Base-by-base conservation (phyloP, 2,113 vertebrate genomes). In the Tenebrosternarchus preto region DNA sequence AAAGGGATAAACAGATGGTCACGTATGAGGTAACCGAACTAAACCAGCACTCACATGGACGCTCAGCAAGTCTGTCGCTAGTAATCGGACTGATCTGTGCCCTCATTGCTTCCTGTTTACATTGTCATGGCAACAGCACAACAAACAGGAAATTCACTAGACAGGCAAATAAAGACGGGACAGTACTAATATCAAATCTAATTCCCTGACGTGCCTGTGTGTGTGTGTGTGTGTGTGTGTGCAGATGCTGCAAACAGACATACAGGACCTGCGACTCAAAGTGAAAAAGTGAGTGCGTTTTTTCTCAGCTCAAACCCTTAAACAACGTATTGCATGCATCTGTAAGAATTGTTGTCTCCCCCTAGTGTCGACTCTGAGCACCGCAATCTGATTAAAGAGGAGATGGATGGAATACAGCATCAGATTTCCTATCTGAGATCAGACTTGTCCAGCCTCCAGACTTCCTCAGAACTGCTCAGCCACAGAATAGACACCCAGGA, bases 361-460 rank as follows among this genome's bases (percentile, higher is more conserved):
- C 24, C 53, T 72, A 84, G 85, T 71, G 46, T 66, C 0, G 68
- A 84, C 12, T 50, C 59, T 1, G 70, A 73, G 71, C 74, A 72
- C 17, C 33, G n/a, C n/a, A 25, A n/a, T 15, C 17, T 33, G 43
- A 36, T 71, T 9, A 68, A 68, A 55, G 36, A 80, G 29, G 56
- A 76, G 68, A 36, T 64, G 1, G 7, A 1, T 0, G 72, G 50
- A 2, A 59, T 83, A 31, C n/a, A 73, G 50, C 78, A 55, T 61
- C 80, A 81, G 77, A 74, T 81, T 27, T 78, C 74, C 4, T 57
- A 61, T 3, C 70, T 86, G 43, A 84, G 63, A 67, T 70, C 74
- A 12, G 76, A 64, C 17, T 1, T 82, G 29, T 75, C 77, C 46
- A 74, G 22, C 16, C 83, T 84, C 20, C 69, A 80, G 7, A 66